phyloP scores from a whole-genome alignment of 1,140 invertebrate species.

The Apis laboriosa region DNA sequence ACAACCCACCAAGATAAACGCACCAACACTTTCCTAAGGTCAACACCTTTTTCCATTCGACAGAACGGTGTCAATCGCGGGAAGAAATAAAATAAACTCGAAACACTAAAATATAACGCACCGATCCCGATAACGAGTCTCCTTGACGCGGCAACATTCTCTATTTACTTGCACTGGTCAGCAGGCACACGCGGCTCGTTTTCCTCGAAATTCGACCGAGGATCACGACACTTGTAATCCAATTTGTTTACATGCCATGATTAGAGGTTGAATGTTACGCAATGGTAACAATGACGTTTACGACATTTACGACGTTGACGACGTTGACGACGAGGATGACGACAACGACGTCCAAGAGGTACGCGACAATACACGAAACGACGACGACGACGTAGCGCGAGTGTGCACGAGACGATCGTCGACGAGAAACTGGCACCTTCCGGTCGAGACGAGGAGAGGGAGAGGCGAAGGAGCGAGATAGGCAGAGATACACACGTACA shows the following conservation, averaged over 20 bases:
- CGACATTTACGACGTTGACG: neutral
- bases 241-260: conserved; percentile 31
- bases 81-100: neutral
- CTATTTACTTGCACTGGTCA: conserved; percentile 16
- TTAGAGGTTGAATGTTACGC: neutral
- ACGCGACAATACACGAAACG: conserved; percentile 18
- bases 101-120: neutral
- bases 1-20: neutral
- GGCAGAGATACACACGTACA: conserved; percentile 38
- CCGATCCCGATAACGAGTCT: neutral
- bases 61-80: neutral
- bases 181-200: neutral
- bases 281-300: neutral
- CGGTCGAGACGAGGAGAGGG: conserved; percentile 68
- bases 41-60: conserved; percentile 7
- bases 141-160: conserved; percentile 9
- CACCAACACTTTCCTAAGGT: conserved; percentile 2
- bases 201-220: neutral
- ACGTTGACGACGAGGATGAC: neutral
- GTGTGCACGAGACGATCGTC: conserved; percentile 69
- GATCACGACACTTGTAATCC: conserved; percentile 3
- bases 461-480: conserved; percentile 45
- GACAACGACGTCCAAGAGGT: neutral
- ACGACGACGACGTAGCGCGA: conserved; percentile 34
- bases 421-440: conserved; percentile 78